Evolutionary conservation across 2,113 vertebrate species (phyloP), one percentile per base, ranked within the genome.

Genomic region (Phylloscopus trochilus): DNA sequence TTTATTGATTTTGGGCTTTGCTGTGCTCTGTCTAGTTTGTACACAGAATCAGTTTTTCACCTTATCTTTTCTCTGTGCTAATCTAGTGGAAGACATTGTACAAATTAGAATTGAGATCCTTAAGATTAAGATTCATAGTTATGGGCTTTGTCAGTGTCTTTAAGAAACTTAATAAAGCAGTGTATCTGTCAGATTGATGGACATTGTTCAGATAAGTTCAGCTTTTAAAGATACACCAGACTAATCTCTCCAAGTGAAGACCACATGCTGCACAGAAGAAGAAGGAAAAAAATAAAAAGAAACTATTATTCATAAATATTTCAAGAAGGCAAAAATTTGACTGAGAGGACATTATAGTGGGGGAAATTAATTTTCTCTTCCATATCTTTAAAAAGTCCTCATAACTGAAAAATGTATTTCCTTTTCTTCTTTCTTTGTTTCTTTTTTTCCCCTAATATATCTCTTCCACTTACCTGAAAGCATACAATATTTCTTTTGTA

Each of bases 111-210:
- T 21, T 67, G 84, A 79, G 39, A 28, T 83, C 59, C 58, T 87
- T 92, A 69, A 92, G 76, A 94, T 95, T 74, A 94, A 90, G 86
- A 86, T 82, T 76, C 75, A 73, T 55, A 55, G 81, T 81, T 93
- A 87, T 78, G 52, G 82, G 37, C 37, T 95, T 83, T 93, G 79
- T 94, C 82, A 89, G 31, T 82, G 67, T 70, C 79, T 96, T 64
- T 75, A 79, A 73, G 75, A 89, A 95, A 95, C 89, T 96, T 73
- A 93, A 92, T 97, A 94, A 93, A 86, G 39, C 35, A 64, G 20
- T 53, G 31, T 74, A 24, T 85, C 85, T 87, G 62, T 89, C 56
- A 10, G 52, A 77, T 66, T 79, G 75, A 94, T 58, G 27, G 51
- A 68, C 53, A 28, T n/a, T 79, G 30, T 83, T 92, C 73, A 95